A percentile compares a stretch with the other conserved stretches of the same genome.
Evolutionary conservation across 1,140 invertebrate genomes (phyloP).

Genomic region (Caerostris darwini): DNA sequence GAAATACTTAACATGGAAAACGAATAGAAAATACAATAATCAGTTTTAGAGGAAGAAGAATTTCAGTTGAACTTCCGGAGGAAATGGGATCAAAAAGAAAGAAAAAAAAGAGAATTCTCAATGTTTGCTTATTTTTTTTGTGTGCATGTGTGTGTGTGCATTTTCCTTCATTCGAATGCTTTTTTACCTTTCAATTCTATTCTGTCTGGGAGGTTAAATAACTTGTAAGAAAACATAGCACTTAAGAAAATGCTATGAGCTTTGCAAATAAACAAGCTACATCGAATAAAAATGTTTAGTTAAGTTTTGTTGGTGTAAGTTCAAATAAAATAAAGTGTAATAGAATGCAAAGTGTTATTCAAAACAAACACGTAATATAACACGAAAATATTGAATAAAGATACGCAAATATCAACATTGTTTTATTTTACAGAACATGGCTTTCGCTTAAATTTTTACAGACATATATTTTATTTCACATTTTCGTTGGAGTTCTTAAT

Average conservation of each 20-base stretch:
- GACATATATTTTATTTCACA: no score
- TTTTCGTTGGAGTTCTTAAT: no score
- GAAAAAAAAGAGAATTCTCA: not conserved
- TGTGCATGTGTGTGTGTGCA: not conserved
- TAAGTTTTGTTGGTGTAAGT: no score
- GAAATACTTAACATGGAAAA: not conserved
- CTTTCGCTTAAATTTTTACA: no score
- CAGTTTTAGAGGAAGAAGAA: slow-evolving; percentile 49
- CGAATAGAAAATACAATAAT: slow-evolving; percentile 42
- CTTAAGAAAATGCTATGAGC: not conserved
- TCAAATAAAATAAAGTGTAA: no score
- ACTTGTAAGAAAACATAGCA: not conserved
- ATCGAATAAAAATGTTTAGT: no score
- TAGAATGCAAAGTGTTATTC: not conserved
- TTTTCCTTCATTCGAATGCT: slow-evolving; percentile 20
- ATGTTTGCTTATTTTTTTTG: not conserved
- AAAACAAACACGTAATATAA: not conserved
- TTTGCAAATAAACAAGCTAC: not conserved
- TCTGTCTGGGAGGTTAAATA: slow-evolving; percentile 17
- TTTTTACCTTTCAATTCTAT: slow-evolving; percentile 3
- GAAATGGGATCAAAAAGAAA: slow-evolving; percentile 28
- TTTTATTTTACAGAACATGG: no score
- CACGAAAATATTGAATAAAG: not conserved
- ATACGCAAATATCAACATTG: no score
- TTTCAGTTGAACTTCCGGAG: slow-evolving; percentile 20